Base-by-base conservation (phyloP, 2,113 vertebrate genomes). In the Passer domesticus region DNA sequence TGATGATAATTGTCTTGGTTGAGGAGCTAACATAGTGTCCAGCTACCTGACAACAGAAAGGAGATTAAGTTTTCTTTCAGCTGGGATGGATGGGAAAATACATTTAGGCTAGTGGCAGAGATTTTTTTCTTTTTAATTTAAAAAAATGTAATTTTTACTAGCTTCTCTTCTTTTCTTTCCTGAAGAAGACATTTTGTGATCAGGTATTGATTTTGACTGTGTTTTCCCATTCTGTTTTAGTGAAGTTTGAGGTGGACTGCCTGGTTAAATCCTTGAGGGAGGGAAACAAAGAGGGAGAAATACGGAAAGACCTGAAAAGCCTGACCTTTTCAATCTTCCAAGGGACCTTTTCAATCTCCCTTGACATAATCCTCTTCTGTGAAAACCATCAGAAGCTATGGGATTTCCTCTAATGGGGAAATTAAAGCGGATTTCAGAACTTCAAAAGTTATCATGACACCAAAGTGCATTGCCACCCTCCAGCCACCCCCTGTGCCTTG, bases 251-350 rank as follows among this genome's bases (percentile, higher is more conserved):
- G 35, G 35, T 77, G 39, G 15, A 67, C 59, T 13, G 2, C 58
- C 63, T 77, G 47, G 39, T 52, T 81, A 72, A 75, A n/a, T 56
- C 39, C 52, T 60, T 81, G 20, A 83, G 47, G 10, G 13, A 63
- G 2, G 43, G 46, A 76, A 83, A 73, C 12, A 90, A 85, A 78
- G 10, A 4, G 18, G 43, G 15, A 85, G 33, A 83, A 92, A 74
- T 66, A 66, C 5, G 66, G 50, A 69, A 66, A 50, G 28, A 23
- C 28, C 37, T 33, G 68, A 78, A 87, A 95, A 44, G 33, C 13
- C 6, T 84, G 83, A 92, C 60, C 18, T 89, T 94, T 96, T 88
- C 67, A 64, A 4, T 89, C 87, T 94, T 93, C 44, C 59, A 50
- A 35, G 77, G 33, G 59, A 88, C 43, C 3, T 94, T 94, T 95